Percentiles rank a stretch among this genome's conserved stretches.
phyloP scores from a whole-genome alignment of 2,797 vertebrate genomes.

The Antennarius maculatus region DNA sequence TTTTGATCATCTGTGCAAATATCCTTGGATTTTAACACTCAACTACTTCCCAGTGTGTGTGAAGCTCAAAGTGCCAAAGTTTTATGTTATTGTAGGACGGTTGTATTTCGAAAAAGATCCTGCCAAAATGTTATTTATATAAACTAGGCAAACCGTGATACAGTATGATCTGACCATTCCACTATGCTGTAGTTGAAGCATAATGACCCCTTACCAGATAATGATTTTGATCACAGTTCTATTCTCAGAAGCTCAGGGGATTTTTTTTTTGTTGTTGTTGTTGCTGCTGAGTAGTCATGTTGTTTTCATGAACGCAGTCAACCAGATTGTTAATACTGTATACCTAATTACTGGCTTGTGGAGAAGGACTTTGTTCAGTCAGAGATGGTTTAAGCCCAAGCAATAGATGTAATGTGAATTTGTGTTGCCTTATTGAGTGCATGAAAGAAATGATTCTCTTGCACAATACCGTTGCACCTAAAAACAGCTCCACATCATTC shows the following conservation, averaged over 20 bases:
- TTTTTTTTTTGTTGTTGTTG: too few relatives aligned
- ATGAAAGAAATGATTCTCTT: neutral
- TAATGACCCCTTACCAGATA: too few relatives aligned
- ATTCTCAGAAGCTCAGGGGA: too few relatives aligned
- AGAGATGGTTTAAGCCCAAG: too few relatives aligned
- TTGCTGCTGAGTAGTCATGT: neutral
- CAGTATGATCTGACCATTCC: neutral
- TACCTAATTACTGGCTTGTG: neutral
- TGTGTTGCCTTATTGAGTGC: neutral
- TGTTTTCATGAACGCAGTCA: neutral
- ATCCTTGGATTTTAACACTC: neutral
- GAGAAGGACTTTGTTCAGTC: neutral
- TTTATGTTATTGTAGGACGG: neutral
- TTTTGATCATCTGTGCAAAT: constrained; percentile 5
- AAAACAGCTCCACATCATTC: neutral
- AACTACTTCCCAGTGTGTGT: constrained; percentile 3
- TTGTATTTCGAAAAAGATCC: constrained; percentile 5
- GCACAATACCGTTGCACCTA: neutral
- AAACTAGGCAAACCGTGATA: neutral
- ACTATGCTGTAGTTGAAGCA: neutral
- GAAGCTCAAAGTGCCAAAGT: constrained; percentile 5
- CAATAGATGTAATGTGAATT: neutral
- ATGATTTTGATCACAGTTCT: too few relatives aligned
- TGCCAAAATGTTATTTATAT: neutral
- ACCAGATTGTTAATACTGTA: neutral